Conservation (phyloP, 2,797 vertebrate genomes). For the Scleropages formosus region DNA sequence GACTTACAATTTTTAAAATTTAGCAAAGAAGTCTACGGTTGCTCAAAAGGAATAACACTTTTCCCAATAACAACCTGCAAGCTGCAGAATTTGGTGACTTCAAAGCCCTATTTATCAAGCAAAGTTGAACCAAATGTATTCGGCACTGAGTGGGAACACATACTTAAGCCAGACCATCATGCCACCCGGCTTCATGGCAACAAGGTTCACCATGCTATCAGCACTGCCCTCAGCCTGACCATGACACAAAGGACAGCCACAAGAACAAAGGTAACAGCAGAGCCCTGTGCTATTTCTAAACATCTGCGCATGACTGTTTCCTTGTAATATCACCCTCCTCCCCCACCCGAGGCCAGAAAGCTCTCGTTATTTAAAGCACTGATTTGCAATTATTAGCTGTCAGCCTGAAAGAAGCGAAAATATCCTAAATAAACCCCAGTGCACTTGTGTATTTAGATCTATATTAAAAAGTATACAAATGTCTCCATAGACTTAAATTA, state of each 20-base stretch:
- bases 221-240: background rate
- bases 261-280: background rate
- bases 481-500: too few relatives aligned
- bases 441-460: too few relatives aligned
- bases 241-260: conserved; percentile 2
- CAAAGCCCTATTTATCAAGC: background rate
- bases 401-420: background rate
- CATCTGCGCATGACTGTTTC: conserved; percentile 10
- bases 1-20: background rate
- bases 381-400: background rate
- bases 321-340: background rate
- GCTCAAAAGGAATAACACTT: background rate
- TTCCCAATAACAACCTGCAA: background rate
- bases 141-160: background rate
- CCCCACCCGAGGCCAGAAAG: background rate
- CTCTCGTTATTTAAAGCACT: conserved; percentile 18
- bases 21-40: background rate
- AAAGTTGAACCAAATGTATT: background rate
- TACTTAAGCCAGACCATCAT: background rate
- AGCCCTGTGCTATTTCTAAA: conserved; percentile 13
- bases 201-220: background rate
- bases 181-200: background rate
- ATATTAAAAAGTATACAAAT: too few relatives aligned
- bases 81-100: background rate
- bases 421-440: background rate